Evolutionary conservation across 1,140 invertebrate species (phyloP).

Genomic region (Teleopsis dalmanni): DNA sequence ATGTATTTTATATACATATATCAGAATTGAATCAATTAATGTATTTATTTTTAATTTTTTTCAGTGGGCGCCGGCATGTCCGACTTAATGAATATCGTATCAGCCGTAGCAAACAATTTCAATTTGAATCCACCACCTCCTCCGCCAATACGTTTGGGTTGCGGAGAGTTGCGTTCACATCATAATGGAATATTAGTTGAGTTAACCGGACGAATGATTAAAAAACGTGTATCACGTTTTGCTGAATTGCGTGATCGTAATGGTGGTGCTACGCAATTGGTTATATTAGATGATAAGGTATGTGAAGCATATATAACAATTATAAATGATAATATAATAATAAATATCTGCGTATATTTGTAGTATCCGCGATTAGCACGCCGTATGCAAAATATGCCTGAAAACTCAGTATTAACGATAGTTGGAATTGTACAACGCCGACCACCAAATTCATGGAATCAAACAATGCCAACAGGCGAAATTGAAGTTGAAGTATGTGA

Average conservation of each 20-base stretch:
- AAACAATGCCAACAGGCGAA: slow-evolving; percentile 43
- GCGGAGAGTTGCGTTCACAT: slow-evolving; percentile 40
- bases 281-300: slow-evolving; percentile 41
- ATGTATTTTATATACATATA: too few species aligned
- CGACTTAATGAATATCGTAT: slow-evolving; percentile 38
- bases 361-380: slow-evolving; percentile 40
- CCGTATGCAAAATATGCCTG: slow-evolving; percentile 44
- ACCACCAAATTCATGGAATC: slow-evolving; percentile 39
- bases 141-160: slow-evolving; percentile 35
- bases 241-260: slow-evolving; percentile 40
- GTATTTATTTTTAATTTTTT: too few species aligned
- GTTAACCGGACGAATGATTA: slow-evolving; percentile 40
- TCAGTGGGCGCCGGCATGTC: slow-evolving; percentile 12
- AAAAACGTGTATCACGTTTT: slow-evolving; percentile 43
- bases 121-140: slow-evolving; percentile 39
- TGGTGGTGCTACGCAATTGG: slow-evolving; percentile 43
- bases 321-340: neutral
- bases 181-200: slow-evolving; percentile 42
- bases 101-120: slow-evolving; percentile 38
- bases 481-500: slow-evolving; percentile 45
- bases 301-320: neutral
- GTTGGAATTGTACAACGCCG: slow-evolving; percentile 38
- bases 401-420: slow-evolving; percentile 42
- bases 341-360: slow-evolving; percentile 11
- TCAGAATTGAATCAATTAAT: too few species aligned